These are phyloP conservation scores for Gibbula magus DNA, from an alignment of 2,888 invertebrate species.

Conservation along the genomic window DNA sequence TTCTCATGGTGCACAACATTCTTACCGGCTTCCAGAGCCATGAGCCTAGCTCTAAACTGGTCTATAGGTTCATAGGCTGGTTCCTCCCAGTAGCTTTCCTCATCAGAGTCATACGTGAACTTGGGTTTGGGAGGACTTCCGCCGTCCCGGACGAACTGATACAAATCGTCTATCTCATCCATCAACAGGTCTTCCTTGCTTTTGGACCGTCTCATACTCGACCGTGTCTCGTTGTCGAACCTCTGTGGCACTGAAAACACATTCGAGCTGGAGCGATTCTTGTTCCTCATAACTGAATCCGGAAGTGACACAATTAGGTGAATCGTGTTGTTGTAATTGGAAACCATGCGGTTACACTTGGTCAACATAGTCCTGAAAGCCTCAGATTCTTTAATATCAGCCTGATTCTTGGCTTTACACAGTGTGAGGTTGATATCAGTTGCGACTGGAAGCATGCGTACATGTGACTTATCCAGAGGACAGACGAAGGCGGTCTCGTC, in stretches of 20 bases:
- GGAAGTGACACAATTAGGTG: conserved; percentile 70
- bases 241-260: conserved; percentile 49
- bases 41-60: conserved; percentile 61
- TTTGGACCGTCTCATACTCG: conserved; percentile 50
- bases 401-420: conserved; percentile 77
- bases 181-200: conserved; percentile 83
- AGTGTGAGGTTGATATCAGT: conserved; percentile 90
- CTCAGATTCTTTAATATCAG: conserved; percentile 55
- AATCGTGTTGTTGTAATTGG: conserved; percentile 73
- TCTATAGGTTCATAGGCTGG: conserved; percentile 70
- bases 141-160: conserved; percentile 94
- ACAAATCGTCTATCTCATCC: conserved; percentile 96
- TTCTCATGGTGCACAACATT: conserved; percentile 51
- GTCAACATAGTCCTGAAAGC: conserved; percentile 53
- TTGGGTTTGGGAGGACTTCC: conserved; percentile 84
- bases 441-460: conserved; percentile 86
- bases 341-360: conserved; percentile 67
- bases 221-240: background rate
- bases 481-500: conserved; percentile 72
- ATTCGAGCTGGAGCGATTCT: conserved; percentile 50
- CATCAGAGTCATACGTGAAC: conserved; percentile 69
- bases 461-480: conserved; percentile 64
- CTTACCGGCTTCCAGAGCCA: conserved; percentile 58
- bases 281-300: conserved; percentile 56
- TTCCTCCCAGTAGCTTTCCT: conserved; percentile 72